Conservation (phyloP, 2,888 invertebrate species). For the Cabera pusaria region DNA sequence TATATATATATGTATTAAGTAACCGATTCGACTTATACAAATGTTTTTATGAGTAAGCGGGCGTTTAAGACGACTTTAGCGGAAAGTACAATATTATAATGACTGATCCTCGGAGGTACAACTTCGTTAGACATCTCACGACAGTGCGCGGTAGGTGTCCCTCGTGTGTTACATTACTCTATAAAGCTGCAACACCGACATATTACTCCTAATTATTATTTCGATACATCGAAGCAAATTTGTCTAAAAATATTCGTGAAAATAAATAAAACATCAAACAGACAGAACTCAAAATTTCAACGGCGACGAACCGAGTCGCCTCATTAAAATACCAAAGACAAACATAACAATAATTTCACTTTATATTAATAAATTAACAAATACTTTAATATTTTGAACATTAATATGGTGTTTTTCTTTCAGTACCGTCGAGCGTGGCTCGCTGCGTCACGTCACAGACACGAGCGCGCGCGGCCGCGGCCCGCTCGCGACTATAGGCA, state of each 20-base stretch:
- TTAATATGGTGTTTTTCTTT: conserved; percentile 28
- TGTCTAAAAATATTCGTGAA: conserved; percentile 23
- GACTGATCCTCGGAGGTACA: no score
- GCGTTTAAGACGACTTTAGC: conserved; percentile 2
- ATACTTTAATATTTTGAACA: conserved; percentile 29
- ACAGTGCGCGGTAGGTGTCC: no score
- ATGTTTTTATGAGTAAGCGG: conserved; percentile 30
- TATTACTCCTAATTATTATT: conserved; percentile 20
- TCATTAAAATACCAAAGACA: conserved; percentile 27
- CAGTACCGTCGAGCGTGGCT: conserved; percentile 32
- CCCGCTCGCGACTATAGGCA: conserved; percentile 31
- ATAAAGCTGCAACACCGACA: conserved; percentile 26
- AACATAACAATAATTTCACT: conserved; percentile 30
- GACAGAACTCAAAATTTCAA: conserved; percentile 14
- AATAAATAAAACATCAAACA: conserved; percentile 24
- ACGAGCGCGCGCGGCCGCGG: conserved; percentile 19
- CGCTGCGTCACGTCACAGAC: no score
- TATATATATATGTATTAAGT: no score
- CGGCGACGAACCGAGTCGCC: conserved; percentile 19
- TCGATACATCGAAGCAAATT: conserved; percentile 14
- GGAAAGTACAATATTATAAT: conserved; percentile 7
- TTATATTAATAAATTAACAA: conserved; percentile 23
- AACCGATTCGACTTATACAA: conserved; percentile 7
- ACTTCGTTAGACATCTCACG: no score
- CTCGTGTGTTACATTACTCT: conserved; percentile 6